phyloP scores from a whole-genome alignment of 2,888 invertebrate genomes.

The Deroplatys truncata region DNA sequence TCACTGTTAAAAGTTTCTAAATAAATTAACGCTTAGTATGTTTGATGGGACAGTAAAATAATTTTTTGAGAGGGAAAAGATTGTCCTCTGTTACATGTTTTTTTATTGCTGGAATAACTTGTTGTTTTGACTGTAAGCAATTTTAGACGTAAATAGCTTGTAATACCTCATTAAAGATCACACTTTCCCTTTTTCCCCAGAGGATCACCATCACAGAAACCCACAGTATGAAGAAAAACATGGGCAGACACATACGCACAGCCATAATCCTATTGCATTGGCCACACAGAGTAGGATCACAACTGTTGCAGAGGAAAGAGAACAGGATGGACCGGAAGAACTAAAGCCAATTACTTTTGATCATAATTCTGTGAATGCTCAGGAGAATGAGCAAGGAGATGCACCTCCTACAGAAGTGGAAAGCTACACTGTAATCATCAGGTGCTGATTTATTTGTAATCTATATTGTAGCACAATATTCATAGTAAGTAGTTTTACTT shows the following conservation, averaged over 20 bases:
- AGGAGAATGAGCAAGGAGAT: conserved; percentile 6
- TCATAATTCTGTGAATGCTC: neutral
- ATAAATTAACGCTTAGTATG: too few species aligned
- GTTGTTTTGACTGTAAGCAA: too few species aligned
- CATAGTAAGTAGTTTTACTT: neutral
- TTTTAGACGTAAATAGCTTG: too few species aligned
- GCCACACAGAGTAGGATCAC: neutral
- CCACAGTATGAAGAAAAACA: conserved; percentile 1
- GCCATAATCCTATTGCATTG: neutral
- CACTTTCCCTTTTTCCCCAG: neutral
- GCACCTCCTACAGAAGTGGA: conserved; percentile 45
- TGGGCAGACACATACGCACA: neutral
- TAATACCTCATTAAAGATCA: too few species aligned
- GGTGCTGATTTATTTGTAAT: conserved; percentile 40
- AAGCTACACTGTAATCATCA: conserved; percentile 73
- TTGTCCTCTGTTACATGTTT: too few species aligned
- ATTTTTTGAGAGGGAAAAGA: too few species aligned
- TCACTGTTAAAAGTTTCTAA: too few species aligned
- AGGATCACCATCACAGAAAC: neutral
- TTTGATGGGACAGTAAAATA: too few species aligned
- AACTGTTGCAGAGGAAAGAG: neutral
- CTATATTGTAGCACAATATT: neutral
- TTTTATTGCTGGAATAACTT: too few species aligned
- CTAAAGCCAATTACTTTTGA: neutral
- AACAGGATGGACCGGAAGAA: neutral